Conservation (phyloP, 2,888 invertebrate species). For the Platycheirus albimanus region DNA sequence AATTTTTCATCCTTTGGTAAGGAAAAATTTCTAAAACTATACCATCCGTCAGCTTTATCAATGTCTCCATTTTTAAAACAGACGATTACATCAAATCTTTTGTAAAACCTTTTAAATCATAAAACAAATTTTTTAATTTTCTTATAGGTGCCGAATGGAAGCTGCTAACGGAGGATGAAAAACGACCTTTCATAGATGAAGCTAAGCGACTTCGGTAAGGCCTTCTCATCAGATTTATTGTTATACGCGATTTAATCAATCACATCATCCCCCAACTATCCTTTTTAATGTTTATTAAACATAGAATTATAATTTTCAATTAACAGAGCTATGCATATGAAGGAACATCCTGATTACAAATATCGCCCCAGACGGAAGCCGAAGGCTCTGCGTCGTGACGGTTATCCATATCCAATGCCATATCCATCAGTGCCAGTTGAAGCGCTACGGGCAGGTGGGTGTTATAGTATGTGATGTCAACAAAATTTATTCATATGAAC, state of each 20-base stretch:
- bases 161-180: slow-evolving; percentile 95
- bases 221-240: not conserved
- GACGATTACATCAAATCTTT: no score
- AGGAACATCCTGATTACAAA: slow-evolving; percentile 97
- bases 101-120: no score
- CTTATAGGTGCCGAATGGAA: slow-evolving; percentile 96
- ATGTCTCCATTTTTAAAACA: no score
- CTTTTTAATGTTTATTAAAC: slow-evolving; percentile 46
- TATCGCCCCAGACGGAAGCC: slow-evolving; percentile 95
- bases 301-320: slow-evolving; percentile 44
- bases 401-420: slow-evolving; percentile 95
- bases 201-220: slow-evolving; percentile 90
- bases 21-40: no score
- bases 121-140: no score
- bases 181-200: slow-evolving; percentile 98
- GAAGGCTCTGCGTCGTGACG: slow-evolving; percentile 93
- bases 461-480: slow-evolving; percentile 37
- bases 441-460: slow-evolving; percentile 92
- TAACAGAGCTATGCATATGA: slow-evolving; percentile 94
- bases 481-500: slow-evolving; percentile 28
- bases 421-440: slow-evolving; percentile 96
- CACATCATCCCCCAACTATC: no score
- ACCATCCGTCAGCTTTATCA: no score
- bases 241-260: not conserved
- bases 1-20: no score